phyloP scores from a whole-genome alignment of 2,888 invertebrate species.

The Caenorhabditis drosophilae region DNA sequence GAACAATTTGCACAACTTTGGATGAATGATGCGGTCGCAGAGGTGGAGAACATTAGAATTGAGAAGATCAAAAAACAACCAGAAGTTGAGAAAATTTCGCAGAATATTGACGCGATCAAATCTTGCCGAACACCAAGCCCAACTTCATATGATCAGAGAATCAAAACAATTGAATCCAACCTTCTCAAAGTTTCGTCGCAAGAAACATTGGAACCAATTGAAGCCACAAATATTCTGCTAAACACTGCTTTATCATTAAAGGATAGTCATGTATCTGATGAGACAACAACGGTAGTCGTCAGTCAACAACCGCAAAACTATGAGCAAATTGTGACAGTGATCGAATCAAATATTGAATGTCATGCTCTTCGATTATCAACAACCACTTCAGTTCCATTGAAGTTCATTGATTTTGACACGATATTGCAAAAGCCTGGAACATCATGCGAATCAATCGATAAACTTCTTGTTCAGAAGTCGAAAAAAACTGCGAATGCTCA shows the following conservation, averaged over 20 bases:
- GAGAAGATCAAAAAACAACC: background rate
- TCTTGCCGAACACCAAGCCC: background rate
- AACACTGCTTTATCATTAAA: slow-evolving; percentile 50
- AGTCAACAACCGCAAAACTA: slow-evolving; percentile 46
- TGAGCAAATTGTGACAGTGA: slow-evolving; percentile 54
- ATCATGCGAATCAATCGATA: slow-evolving; percentile 40
- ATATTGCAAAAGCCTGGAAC: slow-evolving; percentile 51
- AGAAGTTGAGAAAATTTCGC: slow-evolving; percentile 1
- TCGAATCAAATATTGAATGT: slow-evolving; percentile 44
- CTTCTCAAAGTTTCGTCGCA: slow-evolving; percentile 30
- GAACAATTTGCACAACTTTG: slow-evolving; percentile 28
- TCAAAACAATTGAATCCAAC: slow-evolving; percentile 33
- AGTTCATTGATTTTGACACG: slow-evolving; percentile 56
- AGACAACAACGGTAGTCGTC: slow-evolving; percentile 51
- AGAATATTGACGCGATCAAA: too few species aligned
- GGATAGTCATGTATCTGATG: slow-evolving; percentile 51
- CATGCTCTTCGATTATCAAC: slow-evolving; percentile 27
- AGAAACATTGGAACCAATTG: slow-evolving; percentile 29
- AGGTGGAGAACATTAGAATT: slow-evolving; percentile 5
- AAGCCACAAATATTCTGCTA: slow-evolving; percentile 47
- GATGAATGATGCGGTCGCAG: slow-evolving; percentile 26
- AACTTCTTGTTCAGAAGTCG: slow-evolving; percentile 33
- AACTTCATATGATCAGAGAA: slow-evolving; percentile 34
- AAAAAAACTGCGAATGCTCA: slow-evolving; percentile 49
- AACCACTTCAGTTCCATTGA: slow-evolving; percentile 25